Conservation (phyloP, 2,113 vertebrate genomes). For the Burhinus bistriatus region DNA sequence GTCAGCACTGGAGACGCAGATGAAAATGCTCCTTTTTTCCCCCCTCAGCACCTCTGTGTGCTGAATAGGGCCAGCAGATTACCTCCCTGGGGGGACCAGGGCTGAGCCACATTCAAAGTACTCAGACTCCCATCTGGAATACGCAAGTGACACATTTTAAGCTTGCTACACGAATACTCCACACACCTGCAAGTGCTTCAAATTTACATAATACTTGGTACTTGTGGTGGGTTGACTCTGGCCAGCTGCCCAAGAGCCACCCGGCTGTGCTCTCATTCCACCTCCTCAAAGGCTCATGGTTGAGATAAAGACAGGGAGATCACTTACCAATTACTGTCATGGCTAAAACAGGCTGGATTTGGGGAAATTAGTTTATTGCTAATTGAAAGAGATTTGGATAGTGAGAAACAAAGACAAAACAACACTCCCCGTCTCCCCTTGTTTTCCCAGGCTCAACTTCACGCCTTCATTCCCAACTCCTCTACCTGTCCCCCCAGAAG, state of each 20-base stretch:
- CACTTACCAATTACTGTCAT: accelerated
- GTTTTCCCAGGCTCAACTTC: neutral
- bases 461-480: neutral
- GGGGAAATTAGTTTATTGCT: neutral
- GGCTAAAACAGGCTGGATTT: neutral
- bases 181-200: neutral
- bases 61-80: neutral
- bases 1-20: neutral
- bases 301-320: neutral
- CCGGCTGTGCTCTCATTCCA: neutral
- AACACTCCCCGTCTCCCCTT: accelerated
- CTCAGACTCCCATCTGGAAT: neutral
- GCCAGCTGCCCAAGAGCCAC: accelerated
- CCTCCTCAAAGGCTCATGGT: neutral
- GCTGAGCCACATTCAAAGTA: neutral
- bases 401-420: neutral
- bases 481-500: too few relatives aligned
- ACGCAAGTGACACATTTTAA: neutral
- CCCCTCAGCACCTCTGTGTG: neutral
- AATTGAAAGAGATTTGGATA: neutral
- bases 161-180: neutral
- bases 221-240: neutral
- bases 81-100: neutral
- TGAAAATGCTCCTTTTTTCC: neutral
- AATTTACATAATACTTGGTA: neutral